A percentile compares a stretch with the other conserved stretches of the same genome.
These are phyloP conservation scores for Hylaea fasciaria DNA, from an alignment of 2,888 invertebrate genomes.

Conservation along the genomic window DNA sequence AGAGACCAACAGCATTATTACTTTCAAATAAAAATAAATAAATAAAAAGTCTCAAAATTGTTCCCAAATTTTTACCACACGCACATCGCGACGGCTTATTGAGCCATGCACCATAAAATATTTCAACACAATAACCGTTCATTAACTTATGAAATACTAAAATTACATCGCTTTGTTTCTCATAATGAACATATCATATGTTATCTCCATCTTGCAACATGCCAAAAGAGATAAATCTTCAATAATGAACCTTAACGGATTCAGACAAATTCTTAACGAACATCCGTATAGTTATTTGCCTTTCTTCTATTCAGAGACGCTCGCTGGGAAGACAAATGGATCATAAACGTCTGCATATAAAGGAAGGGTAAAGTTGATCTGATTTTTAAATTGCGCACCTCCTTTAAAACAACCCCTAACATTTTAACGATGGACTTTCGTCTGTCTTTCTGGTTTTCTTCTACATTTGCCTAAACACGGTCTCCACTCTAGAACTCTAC, in stretches of 20 bases:
- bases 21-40: too few species aligned
- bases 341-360: slow-evolving; percentile 43
- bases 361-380: slow-evolving; percentile 28
- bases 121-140: slow-evolving; percentile 6
- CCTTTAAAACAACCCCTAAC: too few species aligned
- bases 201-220: slow-evolving; percentile 22
- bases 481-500: too few species aligned
- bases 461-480: too few species aligned
- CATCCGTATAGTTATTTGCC: slow-evolving; percentile 18
- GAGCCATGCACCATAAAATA: not conserved
- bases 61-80: too few species aligned
- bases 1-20: too few species aligned
- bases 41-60: too few species aligned
- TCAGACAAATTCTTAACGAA: slow-evolving; percentile 18
- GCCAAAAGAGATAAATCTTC: slow-evolving; percentile 23
- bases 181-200: slow-evolving; percentile 21
- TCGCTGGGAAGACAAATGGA: slow-evolving; percentile 35
- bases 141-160: slow-evolving; percentile 14
- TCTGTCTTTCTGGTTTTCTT: too few species aligned
- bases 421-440: too few species aligned
- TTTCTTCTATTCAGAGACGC: slow-evolving; percentile 26
- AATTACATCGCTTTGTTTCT: slow-evolving; percentile 28
- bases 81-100: too few species aligned
- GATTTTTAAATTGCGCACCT: too few species aligned
- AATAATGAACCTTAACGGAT: slow-evolving; percentile 27